A percentile compares a stretch with the other conserved stretches of the same genome.
Evolutionary conservation across 1,140 invertebrate genomes (phyloP).

Genomic region (Lethrus apterus): DNA sequence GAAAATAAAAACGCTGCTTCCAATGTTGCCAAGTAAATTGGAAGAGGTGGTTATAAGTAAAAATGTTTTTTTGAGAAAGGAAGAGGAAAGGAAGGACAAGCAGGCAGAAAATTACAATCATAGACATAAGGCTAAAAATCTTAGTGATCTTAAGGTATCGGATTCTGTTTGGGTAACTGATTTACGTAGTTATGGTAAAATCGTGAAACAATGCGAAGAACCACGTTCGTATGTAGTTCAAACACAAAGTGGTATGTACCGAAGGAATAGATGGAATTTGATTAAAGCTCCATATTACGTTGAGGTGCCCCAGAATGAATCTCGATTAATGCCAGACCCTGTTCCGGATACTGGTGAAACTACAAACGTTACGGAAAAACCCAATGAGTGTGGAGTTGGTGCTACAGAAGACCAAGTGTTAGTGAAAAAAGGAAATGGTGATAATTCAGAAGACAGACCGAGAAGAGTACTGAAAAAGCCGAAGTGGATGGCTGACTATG

Average conservation of each 20-base stretch:
- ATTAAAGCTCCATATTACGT: slow-evolving; percentile 11
- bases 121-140: slow-evolving; percentile 7
- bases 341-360: no score
- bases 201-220: background rate
- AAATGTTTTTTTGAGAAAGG: slow-evolving; percentile 4
- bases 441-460: no score
- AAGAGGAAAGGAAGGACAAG: background rate
- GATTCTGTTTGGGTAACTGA: slow-evolving; percentile 13
- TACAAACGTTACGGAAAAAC: no score
- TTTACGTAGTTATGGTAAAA: slow-evolving; percentile 7
- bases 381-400: no score
- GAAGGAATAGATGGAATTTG: slow-evolving; percentile 16
- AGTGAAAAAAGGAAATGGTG: no score
- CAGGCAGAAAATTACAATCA: slow-evolving; percentile 6
- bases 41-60: slow-evolving; percentile 3
- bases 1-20: slow-evolving; percentile 21
- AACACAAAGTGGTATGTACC: background rate
- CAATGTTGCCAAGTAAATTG: slow-evolving; percentile 18
- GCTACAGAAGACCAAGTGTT: no score
- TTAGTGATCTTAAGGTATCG: slow-evolving; percentile 3
- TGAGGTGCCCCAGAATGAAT: background rate
- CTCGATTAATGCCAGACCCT: slow-evolving; percentile 1
- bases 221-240: slow-evolving; percentile 10
- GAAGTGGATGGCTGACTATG: no score
- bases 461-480: no score